Evolutionary conservation across 2,797 vertebrate genomes (phyloP), one percentile per base, ranked within the genome.

Genomic region (Myotis planiceps): DNA sequence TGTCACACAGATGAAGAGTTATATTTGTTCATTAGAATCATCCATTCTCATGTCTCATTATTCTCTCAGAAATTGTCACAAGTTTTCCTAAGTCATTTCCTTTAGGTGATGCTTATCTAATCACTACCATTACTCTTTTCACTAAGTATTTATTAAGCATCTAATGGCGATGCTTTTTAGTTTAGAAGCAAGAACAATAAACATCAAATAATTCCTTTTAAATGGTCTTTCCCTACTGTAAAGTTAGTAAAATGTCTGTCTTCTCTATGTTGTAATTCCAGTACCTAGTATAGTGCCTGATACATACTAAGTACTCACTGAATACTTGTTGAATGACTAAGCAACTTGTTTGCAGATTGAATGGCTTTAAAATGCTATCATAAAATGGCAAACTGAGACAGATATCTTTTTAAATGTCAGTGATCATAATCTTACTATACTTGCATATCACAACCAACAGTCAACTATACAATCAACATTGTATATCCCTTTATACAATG

Each of bases 11-110:
- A 76, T 86, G n/a, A 76, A 96, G 68, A 96, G 53, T 65, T 51
- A 47, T 5, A 58, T 21, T 93, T 74, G 60, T 72, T 92, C 42
- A 65, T 88, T 45, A 69, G 10, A 95, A 63, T 42, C 85, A 83
- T 66, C 32, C 37, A 18, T 80, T 80, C 84, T 86, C 19, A 10
- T 15, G 60, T 92, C 60, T 88, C 81, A 80, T 23, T 68, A 12
- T 80, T 92, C 88, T 76, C 81, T 93, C 29, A 49, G 65, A 94
- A 95, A 88, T 1, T 83, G 12, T 74, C 47, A 63, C 10, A 88
- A 68, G 78, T 39, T 80, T 83, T 51, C 60, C 8, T 78, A 95
- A 74, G 60, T 89, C 63, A 72, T 51, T 92, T 92, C 66, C 92
- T 80, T 86, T 71, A 80, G 14, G 37, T 25, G 29, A 88, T 86